Percentiles rank a stretch among this genome's conserved stretches.
Conservation (phyloP, 1,140 invertebrate genomes). For the Kradibia gibbosae region DNA sequence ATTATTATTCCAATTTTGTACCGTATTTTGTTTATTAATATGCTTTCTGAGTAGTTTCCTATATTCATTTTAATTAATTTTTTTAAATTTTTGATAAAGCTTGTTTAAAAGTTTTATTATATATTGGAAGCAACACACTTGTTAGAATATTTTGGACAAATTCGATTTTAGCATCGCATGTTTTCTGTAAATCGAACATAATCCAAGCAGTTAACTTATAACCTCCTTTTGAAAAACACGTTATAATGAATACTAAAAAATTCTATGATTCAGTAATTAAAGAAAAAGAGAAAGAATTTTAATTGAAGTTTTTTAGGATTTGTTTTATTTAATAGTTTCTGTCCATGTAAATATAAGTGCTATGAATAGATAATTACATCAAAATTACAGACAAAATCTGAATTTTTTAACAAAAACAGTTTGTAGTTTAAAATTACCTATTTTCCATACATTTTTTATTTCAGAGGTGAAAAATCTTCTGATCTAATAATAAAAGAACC, state of each 20-base stretch:
- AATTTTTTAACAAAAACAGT: too few relatives aligned
- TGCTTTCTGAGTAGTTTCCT: neutral
- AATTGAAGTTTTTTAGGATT: neutral
- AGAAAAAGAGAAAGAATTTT: neutral
- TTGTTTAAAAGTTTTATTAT: neutral
- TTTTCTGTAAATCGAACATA: slow-evolving; percentile 35
- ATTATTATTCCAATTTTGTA: slow-evolving; percentile 17
- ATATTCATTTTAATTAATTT: slow-evolving; percentile 7
- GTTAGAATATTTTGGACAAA: slow-evolving; percentile 16
- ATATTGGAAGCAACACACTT: neutral
- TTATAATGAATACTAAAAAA: too few relatives aligned
- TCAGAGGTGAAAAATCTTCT: too few relatives aligned
- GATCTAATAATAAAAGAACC: neutral
- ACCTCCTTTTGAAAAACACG: neutral
- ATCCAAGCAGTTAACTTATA: neutral
- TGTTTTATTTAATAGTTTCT: too few relatives aligned
- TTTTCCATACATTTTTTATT: too few relatives aligned
- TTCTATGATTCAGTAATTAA: neutral
- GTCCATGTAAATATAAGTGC: too few relatives aligned
- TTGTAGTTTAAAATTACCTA: too few relatives aligned
- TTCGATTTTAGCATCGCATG: slow-evolving; percentile 52
- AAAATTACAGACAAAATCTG: too few relatives aligned
- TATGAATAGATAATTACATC: too few relatives aligned
- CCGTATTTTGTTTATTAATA: slow-evolving; percentile 18
- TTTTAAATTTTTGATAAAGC: neutral